These are phyloP conservation scores for Nansenia antarctica DNA, from an alignment of 2,113 vertebrate species.

Conservation along the genomic window DNA sequence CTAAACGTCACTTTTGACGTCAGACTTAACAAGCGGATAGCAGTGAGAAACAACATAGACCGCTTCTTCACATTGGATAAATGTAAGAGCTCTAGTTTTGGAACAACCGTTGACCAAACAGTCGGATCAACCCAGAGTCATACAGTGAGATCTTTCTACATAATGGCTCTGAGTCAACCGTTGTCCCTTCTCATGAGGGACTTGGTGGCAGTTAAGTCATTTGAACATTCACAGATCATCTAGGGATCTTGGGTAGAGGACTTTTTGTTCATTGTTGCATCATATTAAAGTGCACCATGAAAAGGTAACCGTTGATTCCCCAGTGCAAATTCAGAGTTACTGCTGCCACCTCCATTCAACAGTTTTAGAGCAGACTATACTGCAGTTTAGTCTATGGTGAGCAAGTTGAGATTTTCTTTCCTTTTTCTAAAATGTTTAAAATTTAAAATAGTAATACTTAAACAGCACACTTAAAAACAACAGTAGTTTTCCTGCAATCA, in stretches of 20 bases:
- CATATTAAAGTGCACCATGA: conserved; percentile 16
- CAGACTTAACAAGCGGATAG: neutral
- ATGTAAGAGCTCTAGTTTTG: neutral
- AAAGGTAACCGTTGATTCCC: conserved; percentile 11
- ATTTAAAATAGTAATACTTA: conserved; percentile 13
- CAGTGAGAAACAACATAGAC: neutral
- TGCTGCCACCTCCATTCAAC: neutral
- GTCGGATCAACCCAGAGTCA: too few species aligned
- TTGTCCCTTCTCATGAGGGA: too few species aligned
- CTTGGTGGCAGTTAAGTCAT: neutral
- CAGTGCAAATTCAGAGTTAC: conserved; percentile 6
- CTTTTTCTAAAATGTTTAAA: neutral
- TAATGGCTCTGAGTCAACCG: neutral
- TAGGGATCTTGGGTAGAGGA: neutral
- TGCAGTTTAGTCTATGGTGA: neutral
- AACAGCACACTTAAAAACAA: conserved; percentile 10
- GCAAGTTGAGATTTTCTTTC: neutral
- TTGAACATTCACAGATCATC: neutral
- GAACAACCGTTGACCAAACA: neutral
- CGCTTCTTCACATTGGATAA: neutral
- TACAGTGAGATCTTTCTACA: too few species aligned
- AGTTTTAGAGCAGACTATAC: neutral
- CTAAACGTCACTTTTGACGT: too few species aligned
- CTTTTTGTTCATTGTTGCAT: conserved; percentile 4
- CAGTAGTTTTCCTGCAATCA: conserved; percentile 16